These are phyloP conservation scores for Plebejus argus DNA, from an alignment of 2,888 invertebrate genomes.

Conservation along the genomic window DNA sequence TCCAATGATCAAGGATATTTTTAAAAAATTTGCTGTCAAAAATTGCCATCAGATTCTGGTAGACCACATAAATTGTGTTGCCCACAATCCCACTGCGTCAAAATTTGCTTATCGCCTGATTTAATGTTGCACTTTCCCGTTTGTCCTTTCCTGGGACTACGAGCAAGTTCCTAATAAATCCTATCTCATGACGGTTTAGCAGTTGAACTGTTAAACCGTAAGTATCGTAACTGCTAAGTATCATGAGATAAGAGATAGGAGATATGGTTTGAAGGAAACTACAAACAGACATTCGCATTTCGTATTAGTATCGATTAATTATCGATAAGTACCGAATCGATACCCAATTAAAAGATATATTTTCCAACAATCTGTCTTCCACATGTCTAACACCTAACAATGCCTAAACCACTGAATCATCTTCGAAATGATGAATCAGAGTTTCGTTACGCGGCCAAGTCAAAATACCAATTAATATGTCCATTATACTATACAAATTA, in stretches of 20 bases:
- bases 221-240: no score
- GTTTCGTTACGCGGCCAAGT: constrained; percentile 39
- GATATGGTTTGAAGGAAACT: no score
- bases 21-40: no score
- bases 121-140: neutral
- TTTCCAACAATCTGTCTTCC: neutral
- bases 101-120: no score
- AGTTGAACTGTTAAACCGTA: no score
- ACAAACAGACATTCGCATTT: neutral
- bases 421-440: neutral
- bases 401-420: neutral
- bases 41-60: no score
- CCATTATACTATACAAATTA: constrained; percentile 24
- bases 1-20: no score
- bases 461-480: constrained; percentile 67
- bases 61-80: no score
- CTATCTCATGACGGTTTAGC: no score
- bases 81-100: neutral
- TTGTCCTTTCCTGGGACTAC: no score
- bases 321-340: neutral
- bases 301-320: neutral
- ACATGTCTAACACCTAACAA: neutral
- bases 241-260: no score
- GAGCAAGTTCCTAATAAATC: no score
- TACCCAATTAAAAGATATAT: constrained; percentile 8